These are phyloP conservation scores for Odontomachus brunneus DNA, from an alignment of 1,140 invertebrate genomes.

Conservation along the genomic window DNA sequence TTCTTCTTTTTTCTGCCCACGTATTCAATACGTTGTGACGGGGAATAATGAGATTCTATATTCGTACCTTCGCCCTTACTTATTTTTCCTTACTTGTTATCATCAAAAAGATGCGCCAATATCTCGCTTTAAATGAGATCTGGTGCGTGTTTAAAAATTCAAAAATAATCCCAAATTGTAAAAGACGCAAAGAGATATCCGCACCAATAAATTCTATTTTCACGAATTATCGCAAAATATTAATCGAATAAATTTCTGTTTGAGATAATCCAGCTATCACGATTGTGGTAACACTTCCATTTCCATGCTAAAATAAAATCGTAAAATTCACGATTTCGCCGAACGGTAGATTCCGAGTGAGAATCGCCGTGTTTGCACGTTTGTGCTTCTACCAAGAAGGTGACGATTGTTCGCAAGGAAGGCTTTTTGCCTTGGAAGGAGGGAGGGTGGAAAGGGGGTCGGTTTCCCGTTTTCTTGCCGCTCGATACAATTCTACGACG, in stretches of 20 bases:
- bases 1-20: neutral
- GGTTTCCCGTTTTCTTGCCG: neutral
- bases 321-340: neutral
- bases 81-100: neutral
- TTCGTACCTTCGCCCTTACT: neutral
- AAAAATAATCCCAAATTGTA: too few relatives aligned
- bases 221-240: too few relatives aligned
- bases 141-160: too few relatives aligned
- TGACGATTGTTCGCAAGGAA: neutral
- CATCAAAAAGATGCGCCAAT: too few relatives aligned
- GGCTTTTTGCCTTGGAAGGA: too few relatives aligned
- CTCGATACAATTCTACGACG: neutral
- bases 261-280: neutral
- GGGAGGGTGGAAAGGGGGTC: too few relatives aligned
- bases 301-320: neutral
- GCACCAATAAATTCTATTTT: too few relatives aligned
- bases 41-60: slow-evolving; percentile 5
- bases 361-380: neutral
- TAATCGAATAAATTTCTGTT: neutral
- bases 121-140: neutral
- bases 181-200: too few relatives aligned
- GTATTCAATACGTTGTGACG: neutral
- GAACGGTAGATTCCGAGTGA: neutral
- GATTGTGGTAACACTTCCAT: slow-evolving; percentile 9
- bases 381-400: neutral